Percentiles rank a stretch among this genome's conserved stretches.
Conservation (phyloP, 2,113 vertebrate species). For the Ariopsis seemanni region DNA sequence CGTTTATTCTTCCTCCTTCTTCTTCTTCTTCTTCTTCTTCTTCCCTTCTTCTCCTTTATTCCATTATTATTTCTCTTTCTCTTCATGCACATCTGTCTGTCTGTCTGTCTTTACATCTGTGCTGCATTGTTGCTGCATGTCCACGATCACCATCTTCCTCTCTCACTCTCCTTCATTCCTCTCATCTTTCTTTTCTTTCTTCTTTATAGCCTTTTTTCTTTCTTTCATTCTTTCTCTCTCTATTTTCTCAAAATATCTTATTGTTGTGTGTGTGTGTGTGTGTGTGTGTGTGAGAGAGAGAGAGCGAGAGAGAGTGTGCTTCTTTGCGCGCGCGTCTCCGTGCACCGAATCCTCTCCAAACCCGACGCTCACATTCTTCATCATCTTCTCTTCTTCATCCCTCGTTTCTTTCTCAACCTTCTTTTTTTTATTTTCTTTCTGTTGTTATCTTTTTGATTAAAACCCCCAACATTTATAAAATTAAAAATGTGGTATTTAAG, state of each 20-base stretch:
- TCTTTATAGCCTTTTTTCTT: not conserved
- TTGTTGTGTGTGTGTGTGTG: not conserved
- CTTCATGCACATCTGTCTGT: slow-evolving; percentile 10
- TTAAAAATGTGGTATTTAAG: too few species aligned
- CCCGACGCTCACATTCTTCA: not conserved
- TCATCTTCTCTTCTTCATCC: not conserved
- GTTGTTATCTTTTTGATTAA: not conserved
- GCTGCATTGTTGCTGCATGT: slow-evolving; percentile 25
- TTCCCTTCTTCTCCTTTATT: not conserved
- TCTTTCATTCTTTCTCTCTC: not conserved
- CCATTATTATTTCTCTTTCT: not conserved
- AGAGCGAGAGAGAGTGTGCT: not conserved
- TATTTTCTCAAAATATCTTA: not conserved
- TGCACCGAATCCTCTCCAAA: slow-evolving; percentile 8
- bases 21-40: not conserved
- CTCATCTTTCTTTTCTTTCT: not conserved
- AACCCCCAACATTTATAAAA: too few species aligned
- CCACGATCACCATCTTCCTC: not conserved
- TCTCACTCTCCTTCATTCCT: too few species aligned
- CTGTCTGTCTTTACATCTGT: not conserved
- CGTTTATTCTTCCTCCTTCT: not conserved
- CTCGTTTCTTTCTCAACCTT: not conserved
- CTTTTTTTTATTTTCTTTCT: not conserved
- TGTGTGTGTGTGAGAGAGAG: not conserved
- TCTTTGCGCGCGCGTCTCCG: not conserved